These are phyloP conservation scores for Pteruthius melanotis DNA, from an alignment of 2,113 vertebrate genomes.

Conservation along the genomic window DNA sequence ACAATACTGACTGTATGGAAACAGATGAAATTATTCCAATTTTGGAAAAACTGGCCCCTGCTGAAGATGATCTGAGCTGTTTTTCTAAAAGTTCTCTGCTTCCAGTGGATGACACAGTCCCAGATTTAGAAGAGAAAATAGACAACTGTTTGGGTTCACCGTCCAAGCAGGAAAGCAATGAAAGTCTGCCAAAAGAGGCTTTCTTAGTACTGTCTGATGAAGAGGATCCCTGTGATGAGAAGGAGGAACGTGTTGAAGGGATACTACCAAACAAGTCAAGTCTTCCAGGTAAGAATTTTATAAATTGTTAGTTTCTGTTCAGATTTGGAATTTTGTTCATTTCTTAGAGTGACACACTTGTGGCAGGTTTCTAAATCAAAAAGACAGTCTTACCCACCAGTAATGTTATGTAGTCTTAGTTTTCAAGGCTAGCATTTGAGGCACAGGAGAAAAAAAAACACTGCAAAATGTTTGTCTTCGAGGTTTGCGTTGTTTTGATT, in stretches of 20 bases:
- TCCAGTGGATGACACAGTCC: conserved; percentile 64
- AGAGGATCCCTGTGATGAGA: conserved; percentile 77
- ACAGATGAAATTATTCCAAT: conserved; percentile 83
- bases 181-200: conserved; percentile 81
- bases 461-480: rapidly evolving
- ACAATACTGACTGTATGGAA: conserved; percentile 71
- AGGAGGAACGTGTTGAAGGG: conserved; percentile 54
- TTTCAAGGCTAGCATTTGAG: neutral
- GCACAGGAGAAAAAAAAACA: neutral
- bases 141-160: conserved; percentile 73
- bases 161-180: conserved; percentile 77
- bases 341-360: neutral
- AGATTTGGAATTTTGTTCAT: neutral
- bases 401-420: neutral
- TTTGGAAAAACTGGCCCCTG: conserved; percentile 76
- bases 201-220: conserved; percentile 85
- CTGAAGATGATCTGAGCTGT: conserved; percentile 73
- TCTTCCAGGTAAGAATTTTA: conserved; percentile 67
- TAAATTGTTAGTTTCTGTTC: neutral
- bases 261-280: conserved; percentile 17
- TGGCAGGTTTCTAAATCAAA: neutral
- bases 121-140: conserved; percentile 75
- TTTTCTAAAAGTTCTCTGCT: conserved; percentile 71
- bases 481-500: neutral
- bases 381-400: neutral